These are phyloP conservation scores for Meghimatium bilineatum DNA, from an alignment of 2,888 invertebrate species.

Conservation along the genomic window DNA sequence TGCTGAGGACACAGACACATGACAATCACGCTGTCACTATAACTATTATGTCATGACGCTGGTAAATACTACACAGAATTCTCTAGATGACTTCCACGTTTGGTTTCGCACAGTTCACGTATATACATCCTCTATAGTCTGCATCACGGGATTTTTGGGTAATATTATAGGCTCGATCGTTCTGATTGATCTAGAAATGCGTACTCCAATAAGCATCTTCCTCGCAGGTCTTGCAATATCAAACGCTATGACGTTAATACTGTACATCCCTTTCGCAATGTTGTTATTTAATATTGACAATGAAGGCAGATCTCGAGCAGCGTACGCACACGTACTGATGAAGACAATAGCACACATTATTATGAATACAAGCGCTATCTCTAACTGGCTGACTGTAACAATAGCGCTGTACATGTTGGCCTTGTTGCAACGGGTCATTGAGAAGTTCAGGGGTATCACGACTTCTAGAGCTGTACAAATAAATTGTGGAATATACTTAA, in stretches of 20 bases:
- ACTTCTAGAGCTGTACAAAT: constrained; percentile 88
- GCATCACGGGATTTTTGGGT: neutral
- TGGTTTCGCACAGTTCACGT: neutral
- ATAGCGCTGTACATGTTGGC: constrained; percentile 93
- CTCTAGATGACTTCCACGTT: neutral
- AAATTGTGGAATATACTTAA: constrained; percentile 80
- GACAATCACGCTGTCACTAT: neutral
- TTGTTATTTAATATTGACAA: constrained; percentile 79
- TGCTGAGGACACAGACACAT: neutral
- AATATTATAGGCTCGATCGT: neutral
- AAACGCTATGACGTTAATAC: constrained; percentile 91
- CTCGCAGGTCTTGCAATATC: constrained; percentile 90
- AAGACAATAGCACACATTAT: constrained; percentile 91
- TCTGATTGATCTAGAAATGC: neutral
- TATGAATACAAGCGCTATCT: constrained; percentile 91
- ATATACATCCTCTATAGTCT: neutral
- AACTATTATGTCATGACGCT: neutral
- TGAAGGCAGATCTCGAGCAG: constrained; percentile 59
- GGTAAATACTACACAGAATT: neutral
- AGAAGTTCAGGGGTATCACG: constrained; percentile 88
- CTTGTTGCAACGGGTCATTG: constrained; percentile 81
- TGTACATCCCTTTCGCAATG: constrained; percentile 92
- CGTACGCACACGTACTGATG: constrained; percentile 75
- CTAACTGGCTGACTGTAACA: constrained; percentile 94
- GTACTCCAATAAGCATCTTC: constrained; percentile 83